Evolutionary conservation across 2,797 vertebrate genomes (phyloP).

Genomic region (Mus spretus): DNA sequence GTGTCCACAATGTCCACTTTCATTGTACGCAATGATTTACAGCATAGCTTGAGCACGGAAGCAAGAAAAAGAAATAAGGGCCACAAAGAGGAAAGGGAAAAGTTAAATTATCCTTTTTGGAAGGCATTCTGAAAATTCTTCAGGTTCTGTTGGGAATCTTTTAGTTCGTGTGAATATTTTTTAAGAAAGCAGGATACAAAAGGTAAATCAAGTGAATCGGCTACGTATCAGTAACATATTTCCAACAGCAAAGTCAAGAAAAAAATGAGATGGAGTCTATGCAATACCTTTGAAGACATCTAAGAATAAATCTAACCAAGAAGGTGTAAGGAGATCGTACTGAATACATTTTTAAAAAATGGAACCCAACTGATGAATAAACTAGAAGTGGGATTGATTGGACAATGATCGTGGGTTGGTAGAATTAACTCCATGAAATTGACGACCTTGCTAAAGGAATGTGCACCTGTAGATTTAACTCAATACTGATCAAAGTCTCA

Average conservation of each 20-base stretch:
- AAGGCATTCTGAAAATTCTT: background rate
- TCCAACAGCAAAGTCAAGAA: background rate
- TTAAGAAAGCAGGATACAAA: background rate
- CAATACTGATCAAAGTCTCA: background rate
- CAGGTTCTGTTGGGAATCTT: background rate
- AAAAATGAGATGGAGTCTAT: background rate
- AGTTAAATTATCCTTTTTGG: background rate
- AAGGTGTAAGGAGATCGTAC: background rate
- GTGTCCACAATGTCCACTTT: background rate
- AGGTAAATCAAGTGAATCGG: background rate
- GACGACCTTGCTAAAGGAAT: background rate
- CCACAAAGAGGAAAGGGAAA: background rate
- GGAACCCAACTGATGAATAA: background rate
- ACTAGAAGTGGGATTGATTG: background rate
- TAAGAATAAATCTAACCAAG: background rate
- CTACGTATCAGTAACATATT: too few species aligned
- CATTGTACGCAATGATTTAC: background rate
- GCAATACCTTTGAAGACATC: background rate
- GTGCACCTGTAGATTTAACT: background rate
- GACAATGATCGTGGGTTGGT: background rate
- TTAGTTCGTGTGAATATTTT: background rate
- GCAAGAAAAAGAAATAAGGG: background rate
- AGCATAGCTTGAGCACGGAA: background rate
- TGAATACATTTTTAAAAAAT: background rate
- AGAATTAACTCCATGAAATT: background rate